Percentiles rank a stretch among this genome's conserved stretches.
Conservation (phyloP, 2,113 vertebrate genomes). For the Odocoileus virginianus region DNA sequence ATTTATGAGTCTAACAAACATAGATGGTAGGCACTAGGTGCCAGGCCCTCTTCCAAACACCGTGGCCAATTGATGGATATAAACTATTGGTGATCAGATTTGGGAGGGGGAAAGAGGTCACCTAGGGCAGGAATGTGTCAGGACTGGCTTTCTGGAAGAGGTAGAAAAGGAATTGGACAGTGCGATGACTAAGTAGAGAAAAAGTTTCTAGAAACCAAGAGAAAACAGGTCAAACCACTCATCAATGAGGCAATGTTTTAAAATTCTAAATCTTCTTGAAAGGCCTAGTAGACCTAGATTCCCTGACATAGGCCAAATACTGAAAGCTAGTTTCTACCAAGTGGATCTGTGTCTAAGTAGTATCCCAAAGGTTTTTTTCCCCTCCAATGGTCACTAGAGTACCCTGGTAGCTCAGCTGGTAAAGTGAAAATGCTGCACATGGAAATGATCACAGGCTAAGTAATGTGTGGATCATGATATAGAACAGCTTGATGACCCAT, state of each 20-base stretch:
- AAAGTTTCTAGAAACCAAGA: slow-evolving; percentile 5
- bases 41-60: neutral
- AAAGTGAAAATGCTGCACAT: neutral
- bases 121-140: neutral
- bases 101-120: neutral
- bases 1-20: neutral
- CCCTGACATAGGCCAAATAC: neutral
- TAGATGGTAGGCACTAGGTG: neutral
- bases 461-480: neutral
- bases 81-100: neutral
- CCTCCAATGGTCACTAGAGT: neutral
- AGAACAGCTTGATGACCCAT: slow-evolving; percentile 43
- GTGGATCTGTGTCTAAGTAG: neutral
- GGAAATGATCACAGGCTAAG: slow-evolving; percentile 21
- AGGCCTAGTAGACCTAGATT: neutral
- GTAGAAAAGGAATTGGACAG: neutral
- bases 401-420: neutral
- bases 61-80: neutral
- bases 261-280: slow-evolving; percentile 36
- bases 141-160: neutral
- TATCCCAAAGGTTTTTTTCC: neutral
- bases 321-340: neutral
- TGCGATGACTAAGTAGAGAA: neutral
- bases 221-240: neutral
- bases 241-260: neutral